A percentile compares a stretch with the other conserved stretches of the same genome.
These are phyloP conservation scores for Rhipidura dahli DNA, from an alignment of 2,113 vertebrate species.

Conservation along the genomic window DNA sequence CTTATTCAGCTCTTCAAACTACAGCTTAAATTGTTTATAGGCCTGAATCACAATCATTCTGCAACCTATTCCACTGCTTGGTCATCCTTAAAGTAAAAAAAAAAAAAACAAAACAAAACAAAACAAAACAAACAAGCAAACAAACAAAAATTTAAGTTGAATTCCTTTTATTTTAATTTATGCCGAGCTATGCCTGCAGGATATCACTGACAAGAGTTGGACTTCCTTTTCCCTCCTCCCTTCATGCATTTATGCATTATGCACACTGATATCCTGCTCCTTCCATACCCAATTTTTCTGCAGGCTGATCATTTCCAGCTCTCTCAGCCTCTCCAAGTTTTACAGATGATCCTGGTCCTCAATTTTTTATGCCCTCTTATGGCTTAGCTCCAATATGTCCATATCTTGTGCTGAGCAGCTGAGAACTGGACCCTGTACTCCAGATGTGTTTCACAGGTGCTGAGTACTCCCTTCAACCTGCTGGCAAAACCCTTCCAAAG, in stretches of 20 bases:
- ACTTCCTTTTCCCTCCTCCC: neutral
- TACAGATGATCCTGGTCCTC: neutral
- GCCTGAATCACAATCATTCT: neutral
- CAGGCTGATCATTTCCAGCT: neutral
- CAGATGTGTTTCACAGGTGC: neutral
- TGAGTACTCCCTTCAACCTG: neutral
- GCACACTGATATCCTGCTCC: neutral
- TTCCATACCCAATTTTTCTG: neutral
- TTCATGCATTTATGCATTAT: neutral
- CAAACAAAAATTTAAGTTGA: no score
- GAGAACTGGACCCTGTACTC: neutral
- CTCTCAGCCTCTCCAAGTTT: neutral
- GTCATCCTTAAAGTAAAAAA: neutral
- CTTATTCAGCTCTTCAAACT: neutral
- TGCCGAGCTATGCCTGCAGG: no score
- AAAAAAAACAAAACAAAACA: neutral
- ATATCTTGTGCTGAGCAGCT: neutral
- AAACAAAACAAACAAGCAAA: no score
- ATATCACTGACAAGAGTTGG: neutral
- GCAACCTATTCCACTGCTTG: neutral
- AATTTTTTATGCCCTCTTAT: neutral
- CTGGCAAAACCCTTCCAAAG: neutral
- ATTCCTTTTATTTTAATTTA: neutral
- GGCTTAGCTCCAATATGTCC: neutral
- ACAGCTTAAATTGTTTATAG: neutral